A percentile compares a stretch with the other conserved stretches of the same genome.
These are phyloP conservation scores for Cyaniris semiargus DNA, from an alignment of 2,888 invertebrate species.

Conservation along the genomic window DNA sequence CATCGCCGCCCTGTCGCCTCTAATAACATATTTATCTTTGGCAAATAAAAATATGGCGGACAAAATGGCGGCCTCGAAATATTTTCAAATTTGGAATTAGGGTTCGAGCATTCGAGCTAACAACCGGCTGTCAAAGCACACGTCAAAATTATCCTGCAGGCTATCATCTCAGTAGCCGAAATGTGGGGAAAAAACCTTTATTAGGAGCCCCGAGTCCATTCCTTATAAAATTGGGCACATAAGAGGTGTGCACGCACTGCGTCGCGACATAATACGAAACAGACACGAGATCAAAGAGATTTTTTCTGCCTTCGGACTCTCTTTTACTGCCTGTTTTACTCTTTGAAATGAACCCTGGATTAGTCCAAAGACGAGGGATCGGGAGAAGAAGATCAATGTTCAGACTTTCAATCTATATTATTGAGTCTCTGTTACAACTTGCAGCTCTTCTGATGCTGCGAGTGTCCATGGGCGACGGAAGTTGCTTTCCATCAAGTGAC, in stretches of 20 bases:
- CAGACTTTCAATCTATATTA: too few species aligned
- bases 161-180: constrained; percentile 63
- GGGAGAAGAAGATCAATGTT: not conserved
- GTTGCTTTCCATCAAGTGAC: too few species aligned
- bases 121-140: constrained; percentile 47
- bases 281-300: not conserved
- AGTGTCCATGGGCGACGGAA: too few species aligned
- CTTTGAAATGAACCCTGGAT: too few species aligned
- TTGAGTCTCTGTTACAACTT: too few species aligned
- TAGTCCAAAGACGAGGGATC: too few species aligned
- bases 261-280: not conserved
- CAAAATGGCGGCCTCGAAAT: constrained; percentile 38
- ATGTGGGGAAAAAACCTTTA: constrained; percentile 54
- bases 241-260: not conserved
- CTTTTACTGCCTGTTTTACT: not conserved
- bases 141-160: constrained; percentile 41
- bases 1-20: constrained; percentile 46
- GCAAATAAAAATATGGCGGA: constrained; percentile 44
- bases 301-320: not conserved
- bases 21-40: constrained; percentile 46
- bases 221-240: not conserved
- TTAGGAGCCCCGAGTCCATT: constrained; percentile 50
- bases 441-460: too few species aligned
- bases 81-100: constrained; percentile 50
- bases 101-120: constrained; percentile 54